phyloP scores from a whole-genome alignment of 2,113 vertebrate species.

The Lampris incognitus region DNA sequence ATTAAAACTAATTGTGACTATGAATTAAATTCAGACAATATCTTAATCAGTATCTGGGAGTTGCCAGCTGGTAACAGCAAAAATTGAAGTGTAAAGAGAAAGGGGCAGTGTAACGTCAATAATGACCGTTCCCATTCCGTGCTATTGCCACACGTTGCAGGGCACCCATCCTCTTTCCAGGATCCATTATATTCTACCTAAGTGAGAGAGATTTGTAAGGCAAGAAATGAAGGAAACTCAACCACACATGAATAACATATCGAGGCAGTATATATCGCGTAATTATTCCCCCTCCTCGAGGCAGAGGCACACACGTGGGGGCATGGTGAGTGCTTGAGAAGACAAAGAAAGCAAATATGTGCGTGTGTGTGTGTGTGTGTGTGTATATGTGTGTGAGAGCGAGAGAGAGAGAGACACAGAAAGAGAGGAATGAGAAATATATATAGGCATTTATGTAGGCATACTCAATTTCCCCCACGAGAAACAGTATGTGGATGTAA shows the following conservation, averaged over 20 bases:
- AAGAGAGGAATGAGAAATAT: too few species aligned
- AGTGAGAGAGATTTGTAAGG: not conserved
- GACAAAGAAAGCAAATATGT: not conserved
- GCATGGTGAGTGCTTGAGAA: not conserved
- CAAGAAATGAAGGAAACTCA: not conserved
- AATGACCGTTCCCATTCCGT: not conserved
- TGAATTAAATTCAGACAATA: not conserved
- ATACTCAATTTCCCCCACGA: too few species aligned
- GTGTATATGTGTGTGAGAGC: too few species aligned
- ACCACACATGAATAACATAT: not conserved
- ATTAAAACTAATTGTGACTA: not conserved
- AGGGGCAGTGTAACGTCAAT: not conserved
- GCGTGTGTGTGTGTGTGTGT: not conserved
- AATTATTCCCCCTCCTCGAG: not conserved
- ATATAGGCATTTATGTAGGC: too few species aligned
- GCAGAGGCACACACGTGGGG: not conserved
- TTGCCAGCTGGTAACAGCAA: too few species aligned
- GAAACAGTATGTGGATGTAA: too few species aligned
- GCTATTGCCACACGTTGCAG: not conserved
- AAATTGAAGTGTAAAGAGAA: not conserved
- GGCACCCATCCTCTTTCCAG: not conserved
- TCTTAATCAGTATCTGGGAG: too few species aligned
- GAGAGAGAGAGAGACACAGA: too few species aligned
- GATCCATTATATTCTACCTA: not conserved
- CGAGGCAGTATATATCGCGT: not conserved